Evolutionary conservation across 2,797 vertebrate species (phyloP), one percentile per base, ranked within the genome.

Genomic region (Corythornis leucogaster): DNA sequence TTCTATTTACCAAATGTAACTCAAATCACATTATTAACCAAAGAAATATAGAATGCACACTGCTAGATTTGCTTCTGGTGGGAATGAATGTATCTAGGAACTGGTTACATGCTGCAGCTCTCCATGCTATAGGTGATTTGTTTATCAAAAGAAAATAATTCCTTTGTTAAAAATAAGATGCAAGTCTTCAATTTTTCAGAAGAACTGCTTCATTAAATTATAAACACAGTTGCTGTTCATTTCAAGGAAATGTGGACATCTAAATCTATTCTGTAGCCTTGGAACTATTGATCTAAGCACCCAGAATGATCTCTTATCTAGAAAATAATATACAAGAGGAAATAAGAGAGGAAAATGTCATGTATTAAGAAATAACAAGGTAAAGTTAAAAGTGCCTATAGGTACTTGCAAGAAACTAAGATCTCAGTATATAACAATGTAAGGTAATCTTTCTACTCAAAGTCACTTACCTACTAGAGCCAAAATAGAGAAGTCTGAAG

Each of bases 1-100:
- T 95, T 80, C 76, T 95, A 90, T 96, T 92, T 94, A 94, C 59
- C 62, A 92, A 93, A 87, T 63, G 71, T 53, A 59, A 53, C 69
- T 91, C 79, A 89, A 73, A 86, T 87, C 55, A 84, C 43, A 59
- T 79, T 92, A 76, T 82, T 87, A 87, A 80, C n/a, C 51, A 53
- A 54, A 63, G 73, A 90, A 80, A 59, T 64, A 73, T 6, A 61
- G 87, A 95, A 87, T 19, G 73, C 54, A 63, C 4, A 9, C 9
- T 71, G 21, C 69, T 80, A 69, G 46, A 53, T 80, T 77, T 77
- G 30, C 31, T 83, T 70, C 63, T 78, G 48, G 20, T 54, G 35
- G 66, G 38, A 93, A 87, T 0, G 21, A 26, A 66, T 42, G 54
- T 24, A 50, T 18, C 11, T 70, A 38, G 69, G 31, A 83, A 30